A percentile compares a stretch with the other conserved stretches of the same genome.
These are phyloP conservation scores for Papilio elwesi DNA, from an alignment of 2,888 invertebrate genomes.

Conservation along the genomic window DNA sequence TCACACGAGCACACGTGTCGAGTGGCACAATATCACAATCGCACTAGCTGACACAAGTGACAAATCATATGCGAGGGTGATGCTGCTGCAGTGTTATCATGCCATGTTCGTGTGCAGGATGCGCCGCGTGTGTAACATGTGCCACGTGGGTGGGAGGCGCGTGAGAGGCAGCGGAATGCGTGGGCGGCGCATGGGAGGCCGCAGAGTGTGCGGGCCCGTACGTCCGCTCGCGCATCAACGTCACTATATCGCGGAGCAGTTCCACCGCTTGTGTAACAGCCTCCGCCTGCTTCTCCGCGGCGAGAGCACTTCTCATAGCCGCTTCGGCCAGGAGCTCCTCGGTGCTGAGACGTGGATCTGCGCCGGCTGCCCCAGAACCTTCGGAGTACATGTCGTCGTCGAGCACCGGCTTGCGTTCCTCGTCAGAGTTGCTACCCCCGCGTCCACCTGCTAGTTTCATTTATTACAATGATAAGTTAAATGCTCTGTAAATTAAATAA, in stretches of 20 bases:
- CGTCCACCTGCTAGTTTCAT: constrained; percentile 41
- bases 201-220: constrained; percentile 69
- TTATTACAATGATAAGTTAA: background rate
- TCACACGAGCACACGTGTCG: too few species aligned
- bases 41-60: background rate
- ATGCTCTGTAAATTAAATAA: too few species aligned
- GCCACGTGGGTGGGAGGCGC: constrained; percentile 61
- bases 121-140: constrained; percentile 49
- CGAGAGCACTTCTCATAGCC: constrained; percentile 76
- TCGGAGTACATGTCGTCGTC: constrained; percentile 75
- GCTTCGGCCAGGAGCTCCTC: constrained; percentile 78
- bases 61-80: constrained; percentile 47
- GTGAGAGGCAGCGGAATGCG: constrained; percentile 44
- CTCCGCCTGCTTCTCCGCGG: constrained; percentile 78
- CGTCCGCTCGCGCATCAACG: constrained; percentile 84
- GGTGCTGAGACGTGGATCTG: constrained; percentile 59
- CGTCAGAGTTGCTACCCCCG: constrained; percentile 61
- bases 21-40: background rate
- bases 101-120: constrained; percentile 54
- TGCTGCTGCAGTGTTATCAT: constrained; percentile 47
- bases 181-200: constrained; percentile 26
- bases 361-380: constrained; percentile 52
- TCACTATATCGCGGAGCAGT: constrained; percentile 65
- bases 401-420: constrained; percentile 66
- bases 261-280: constrained; percentile 64